Conservation (phyloP, 2,113 vertebrate species). For the Tragulus kanchil region DNA sequence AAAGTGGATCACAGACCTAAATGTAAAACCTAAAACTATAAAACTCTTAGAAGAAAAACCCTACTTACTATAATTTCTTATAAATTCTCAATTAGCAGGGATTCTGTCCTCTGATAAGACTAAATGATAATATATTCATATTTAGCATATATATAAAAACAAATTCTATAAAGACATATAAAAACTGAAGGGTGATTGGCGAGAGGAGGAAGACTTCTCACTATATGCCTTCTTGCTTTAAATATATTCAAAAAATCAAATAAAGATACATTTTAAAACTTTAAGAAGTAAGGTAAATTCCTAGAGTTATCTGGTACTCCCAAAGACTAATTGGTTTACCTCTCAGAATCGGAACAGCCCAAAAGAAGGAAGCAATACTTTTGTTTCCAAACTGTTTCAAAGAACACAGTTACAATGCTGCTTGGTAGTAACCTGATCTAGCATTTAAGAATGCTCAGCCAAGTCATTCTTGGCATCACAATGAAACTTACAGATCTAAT, state of each 20-base stretch:
- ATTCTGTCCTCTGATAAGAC: neutral
- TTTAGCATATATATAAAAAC: neutral
- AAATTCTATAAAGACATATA: slow-evolving; percentile 43
- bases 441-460: neutral
- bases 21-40: slow-evolving; percentile 43
- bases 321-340: neutral
- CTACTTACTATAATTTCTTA: slow-evolving; percentile 41
- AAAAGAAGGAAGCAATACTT: neutral
- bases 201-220: neutral
- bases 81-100: slow-evolving; percentile 14
- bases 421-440: neutral
- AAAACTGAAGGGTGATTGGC: neutral
- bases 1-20: neutral
- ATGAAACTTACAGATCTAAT: neutral
- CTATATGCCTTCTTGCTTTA: slow-evolving; percentile 43
- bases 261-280: slow-evolving; percentile 6
- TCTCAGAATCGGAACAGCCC: slow-evolving; percentile 1
- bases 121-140: slow-evolving; percentile 49
- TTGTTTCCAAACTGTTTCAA: slow-evolving; percentile 14
- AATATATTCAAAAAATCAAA: slow-evolving; percentile 53
- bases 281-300: slow-evolving; percentile 23
- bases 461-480: slow-evolving; percentile 3
- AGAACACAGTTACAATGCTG: neutral
- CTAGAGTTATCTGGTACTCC: neutral
- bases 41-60: slow-evolving; percentile 48